Evolutionary conservation across 2,113 vertebrate species (phyloP), one percentile per base, ranked within the genome.

Genomic region (Lagenorhynchus albirostris): DNA sequence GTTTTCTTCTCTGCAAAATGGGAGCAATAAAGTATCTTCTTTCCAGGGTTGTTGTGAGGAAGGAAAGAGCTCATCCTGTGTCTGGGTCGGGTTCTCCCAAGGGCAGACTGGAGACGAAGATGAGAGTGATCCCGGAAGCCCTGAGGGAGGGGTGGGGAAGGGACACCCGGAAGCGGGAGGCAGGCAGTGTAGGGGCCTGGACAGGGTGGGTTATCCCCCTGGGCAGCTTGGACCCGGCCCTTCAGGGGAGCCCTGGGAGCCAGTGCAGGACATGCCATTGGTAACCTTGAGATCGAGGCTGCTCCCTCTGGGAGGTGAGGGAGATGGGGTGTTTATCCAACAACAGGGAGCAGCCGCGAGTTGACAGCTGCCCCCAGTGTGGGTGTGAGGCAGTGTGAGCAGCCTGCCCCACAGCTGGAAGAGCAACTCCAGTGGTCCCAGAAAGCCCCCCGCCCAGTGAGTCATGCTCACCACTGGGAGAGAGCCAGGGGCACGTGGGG

Each of bases 141-240:
- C 18, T 0, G 3, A 18, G 50, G 67, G 8, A 6, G 23, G 9
- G 13, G 26, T 5, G 9, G 13, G 13, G n/a, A 2, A 18, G 3
- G 6, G n/a, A 29, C 81, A 25, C 4, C 25, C 0, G 3, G 33
- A 47, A 14, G 25, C 53, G 3, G 53, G 58, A 11, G 26, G 55
- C 4, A 31, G 33, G 44, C 31, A 18, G 83, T n/a, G 20, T 4
- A 58, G n/a, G 12, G 33, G 20, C 84, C 6, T 29, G 73, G 17
- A 9, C 0, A 1, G 26, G 36, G 10, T 29, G 14, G 3, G 29
- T 8, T 18, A 1, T 5, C n/a, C 8, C 31, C 1, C 2, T 0
- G 6, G 41, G 62, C 62, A 17, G 41, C 83, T 9, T 41, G 44
- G n/a, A 36, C 36, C 36, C 31, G 5, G 0, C 6, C 12, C 38